These are phyloP conservation scores for Tachina grossa DNA, from an alignment of 2,888 invertebrate genomes.

Conservation along the genomic window DNA sequence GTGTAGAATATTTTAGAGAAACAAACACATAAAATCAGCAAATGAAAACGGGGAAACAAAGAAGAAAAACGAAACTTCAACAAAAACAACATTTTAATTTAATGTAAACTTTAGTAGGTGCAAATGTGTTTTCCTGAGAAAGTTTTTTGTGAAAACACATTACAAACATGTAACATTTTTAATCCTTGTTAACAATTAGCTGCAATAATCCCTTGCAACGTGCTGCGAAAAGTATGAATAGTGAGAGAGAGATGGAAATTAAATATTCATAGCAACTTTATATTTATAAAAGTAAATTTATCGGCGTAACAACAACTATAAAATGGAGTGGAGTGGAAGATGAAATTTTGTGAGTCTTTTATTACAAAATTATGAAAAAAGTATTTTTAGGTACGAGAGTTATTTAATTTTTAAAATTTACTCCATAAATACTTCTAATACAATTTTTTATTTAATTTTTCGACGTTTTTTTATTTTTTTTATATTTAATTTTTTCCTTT, in stretches of 20 bases:
- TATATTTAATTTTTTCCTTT: no score
- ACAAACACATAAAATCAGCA: not conserved
- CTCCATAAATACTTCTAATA: no score
- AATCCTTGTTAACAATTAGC: conserved; percentile 75
- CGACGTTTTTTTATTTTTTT: no score
- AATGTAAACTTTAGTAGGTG: not conserved
- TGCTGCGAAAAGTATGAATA: conserved; percentile 32
- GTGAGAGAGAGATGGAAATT: not conserved
- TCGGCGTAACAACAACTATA: no score
- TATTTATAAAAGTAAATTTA: no score
- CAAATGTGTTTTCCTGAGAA: not conserved
- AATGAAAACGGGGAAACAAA: not conserved
- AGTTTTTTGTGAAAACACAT: conserved; percentile 64
- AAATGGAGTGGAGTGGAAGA: no score
- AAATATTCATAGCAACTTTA: not conserved
- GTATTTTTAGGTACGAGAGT: no score
- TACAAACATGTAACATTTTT: conserved; percentile 72
- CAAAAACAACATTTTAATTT: not conserved
- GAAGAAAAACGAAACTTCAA: not conserved
- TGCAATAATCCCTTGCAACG: conserved; percentile 73
- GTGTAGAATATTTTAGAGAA: not conserved
- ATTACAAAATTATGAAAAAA: no score
- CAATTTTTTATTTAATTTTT: no score
- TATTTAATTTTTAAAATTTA: no score
- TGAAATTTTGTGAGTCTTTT: no score